Percentiles rank a stretch among this genome's conserved stretches.
phyloP scores from a whole-genome alignment of 2,797 vertebrate species.

The Anolis apletophallus region DNA sequence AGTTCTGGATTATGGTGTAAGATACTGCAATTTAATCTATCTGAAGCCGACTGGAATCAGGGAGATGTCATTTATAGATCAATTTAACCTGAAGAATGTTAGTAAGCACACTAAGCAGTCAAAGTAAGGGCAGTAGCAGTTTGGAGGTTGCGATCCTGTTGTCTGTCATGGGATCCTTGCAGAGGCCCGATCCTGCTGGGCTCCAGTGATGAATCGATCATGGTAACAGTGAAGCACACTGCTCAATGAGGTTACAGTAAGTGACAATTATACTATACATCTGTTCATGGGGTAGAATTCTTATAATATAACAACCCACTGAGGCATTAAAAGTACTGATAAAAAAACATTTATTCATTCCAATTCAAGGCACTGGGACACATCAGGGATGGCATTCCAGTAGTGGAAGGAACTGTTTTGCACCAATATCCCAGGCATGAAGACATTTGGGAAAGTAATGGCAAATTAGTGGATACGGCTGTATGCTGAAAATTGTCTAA shows the following conservation, averaged over 20 bases:
- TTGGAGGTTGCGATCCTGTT: background rate
- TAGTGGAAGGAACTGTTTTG: slow-evolving; percentile 46
- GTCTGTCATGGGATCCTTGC: no score
- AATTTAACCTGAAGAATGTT: background rate
- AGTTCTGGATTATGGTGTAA: no score
- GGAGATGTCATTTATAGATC: no score
- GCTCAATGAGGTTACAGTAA: slow-evolving; percentile 34
- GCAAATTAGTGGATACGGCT: background rate
- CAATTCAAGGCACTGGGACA: slow-evolving; percentile 74
- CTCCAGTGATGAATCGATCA: background rate
- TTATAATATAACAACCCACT: slow-evolving; percentile 56
- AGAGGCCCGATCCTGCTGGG: background rate
- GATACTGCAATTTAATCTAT: no score
- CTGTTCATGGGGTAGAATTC: slow-evolving; percentile 16
- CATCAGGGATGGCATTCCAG: slow-evolving; percentile 50
- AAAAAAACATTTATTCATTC: slow-evolving; percentile 39
- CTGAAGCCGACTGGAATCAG: no score
- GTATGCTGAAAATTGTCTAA: background rate
- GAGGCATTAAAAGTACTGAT: slow-evolving; percentile 47
- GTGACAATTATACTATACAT: slow-evolving; percentile 29
- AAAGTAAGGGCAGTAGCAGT: background rate
- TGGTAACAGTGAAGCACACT: background rate
- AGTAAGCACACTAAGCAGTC: background rate
- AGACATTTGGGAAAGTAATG: background rate
- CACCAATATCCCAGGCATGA: slow-evolving; percentile 50